Conservation (phyloP, 2,888 invertebrate genomes). For the Tholera decimalis region DNA sequence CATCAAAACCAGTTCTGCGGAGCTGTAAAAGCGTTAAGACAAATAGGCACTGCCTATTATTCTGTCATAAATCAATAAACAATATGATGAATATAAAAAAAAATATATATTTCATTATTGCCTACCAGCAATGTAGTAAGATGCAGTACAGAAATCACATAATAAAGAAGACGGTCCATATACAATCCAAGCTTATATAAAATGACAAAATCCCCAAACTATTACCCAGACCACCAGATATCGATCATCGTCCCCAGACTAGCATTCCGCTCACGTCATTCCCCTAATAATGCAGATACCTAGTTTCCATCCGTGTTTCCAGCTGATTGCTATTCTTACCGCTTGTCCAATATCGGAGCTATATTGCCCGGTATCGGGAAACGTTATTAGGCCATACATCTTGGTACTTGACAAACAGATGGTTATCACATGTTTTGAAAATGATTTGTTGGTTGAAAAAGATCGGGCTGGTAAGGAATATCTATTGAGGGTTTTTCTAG, state of each 20-base stretch:
- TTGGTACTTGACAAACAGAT: slow-evolving; percentile 62
- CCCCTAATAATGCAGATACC: slow-evolving; percentile 75
- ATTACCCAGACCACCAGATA: slow-evolving; percentile 53
- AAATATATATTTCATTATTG: too few species aligned
- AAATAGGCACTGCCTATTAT: too few species aligned
- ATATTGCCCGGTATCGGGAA: slow-evolving; percentile 69
- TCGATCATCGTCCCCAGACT: slow-evolving; percentile 61
- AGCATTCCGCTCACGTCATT: slow-evolving; percentile 73
- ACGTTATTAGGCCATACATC: slow-evolving; percentile 68
- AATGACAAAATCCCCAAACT: slow-evolving; percentile 12
- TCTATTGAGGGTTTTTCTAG: background rate
- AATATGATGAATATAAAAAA: too few species aligned
- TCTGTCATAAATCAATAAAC: too few species aligned
- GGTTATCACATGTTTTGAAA: slow-evolving; percentile 62
- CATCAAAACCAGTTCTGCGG: too few species aligned
- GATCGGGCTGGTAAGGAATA: background rate
- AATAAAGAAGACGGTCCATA: background rate
- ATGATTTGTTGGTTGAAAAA: slow-evolving; percentile 53
- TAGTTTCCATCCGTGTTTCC: slow-evolving; percentile 67
- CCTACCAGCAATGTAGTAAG: too few species aligned
- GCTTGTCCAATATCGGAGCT: slow-evolving; percentile 75
- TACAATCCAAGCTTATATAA: background rate
- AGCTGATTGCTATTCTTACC: slow-evolving; percentile 82
- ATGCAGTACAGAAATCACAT: background rate
- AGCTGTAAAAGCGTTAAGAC: too few species aligned